phyloP scores from a whole-genome alignment of 92 coral and sea anemone species.

The Metridium senile region DNA sequence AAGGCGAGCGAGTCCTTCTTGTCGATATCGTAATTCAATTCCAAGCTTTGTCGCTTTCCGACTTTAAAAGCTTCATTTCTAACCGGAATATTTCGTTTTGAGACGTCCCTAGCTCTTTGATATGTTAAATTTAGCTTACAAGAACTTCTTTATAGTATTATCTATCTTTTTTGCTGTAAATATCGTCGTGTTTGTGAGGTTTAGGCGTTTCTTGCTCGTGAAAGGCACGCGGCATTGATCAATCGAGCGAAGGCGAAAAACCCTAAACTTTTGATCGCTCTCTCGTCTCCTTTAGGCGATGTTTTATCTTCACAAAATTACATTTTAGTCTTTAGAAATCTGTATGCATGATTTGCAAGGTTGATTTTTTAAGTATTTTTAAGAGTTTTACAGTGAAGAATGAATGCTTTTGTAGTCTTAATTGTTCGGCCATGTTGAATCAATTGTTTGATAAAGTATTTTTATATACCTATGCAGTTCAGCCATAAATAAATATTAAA shows the following conservation, averaged over 20 bases:
- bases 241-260: neutral
- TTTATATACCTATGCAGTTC: too few relatives aligned
- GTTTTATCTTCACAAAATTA: too few relatives aligned
- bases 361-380: neutral
- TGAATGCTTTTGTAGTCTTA: neutral
- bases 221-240: neutral
- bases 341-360: too few relatives aligned
- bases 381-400: neutral
- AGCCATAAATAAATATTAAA: too few relatives aligned
- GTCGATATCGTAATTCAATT: slow-evolving; percentile 18
- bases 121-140: neutral
- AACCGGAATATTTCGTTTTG: neutral
- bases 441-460: neutral
- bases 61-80: neutral
- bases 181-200: neutral
- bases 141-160: neutral
- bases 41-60: neutral
- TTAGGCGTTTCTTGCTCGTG: neutral
- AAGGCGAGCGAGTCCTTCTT: neutral
- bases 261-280: neutral
- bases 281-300: neutral
- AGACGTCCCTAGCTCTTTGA: neutral
- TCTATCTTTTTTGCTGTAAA: neutral
- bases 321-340: too few relatives aligned
- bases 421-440: neutral